Percentiles rank a stretch among this genome's conserved stretches.
Conservation (phyloP, 1,140 invertebrate genomes). For the Trichomalopsis sarcophagae region DNA sequence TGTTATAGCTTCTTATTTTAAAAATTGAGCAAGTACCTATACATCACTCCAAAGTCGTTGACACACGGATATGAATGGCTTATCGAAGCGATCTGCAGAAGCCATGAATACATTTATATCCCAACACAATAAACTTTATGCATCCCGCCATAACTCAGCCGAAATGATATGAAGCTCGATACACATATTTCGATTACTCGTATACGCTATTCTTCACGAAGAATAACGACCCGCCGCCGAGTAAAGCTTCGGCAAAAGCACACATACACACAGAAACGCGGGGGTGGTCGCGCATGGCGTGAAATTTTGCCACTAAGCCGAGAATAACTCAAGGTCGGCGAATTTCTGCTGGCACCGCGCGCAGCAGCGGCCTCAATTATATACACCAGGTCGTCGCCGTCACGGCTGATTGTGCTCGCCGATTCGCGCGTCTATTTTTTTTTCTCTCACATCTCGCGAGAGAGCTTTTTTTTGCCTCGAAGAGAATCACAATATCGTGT, state of each 20-base stretch:
- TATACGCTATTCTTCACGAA: neutral
- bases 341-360: neutral
- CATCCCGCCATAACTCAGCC: neutral
- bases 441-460: neutral
- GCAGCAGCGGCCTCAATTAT: neutral
- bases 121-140: neutral
- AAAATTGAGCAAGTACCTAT: too few relatives aligned
- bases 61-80: too few relatives aligned
- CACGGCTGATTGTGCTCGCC: neutral
- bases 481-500: too few relatives aligned
- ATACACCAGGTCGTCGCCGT: neutral
- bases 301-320: conserved; percentile 3
- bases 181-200: neutral
- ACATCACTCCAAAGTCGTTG: too few relatives aligned
- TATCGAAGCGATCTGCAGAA: too few relatives aligned
- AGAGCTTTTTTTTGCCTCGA: neutral
- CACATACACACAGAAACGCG: too few relatives aligned
- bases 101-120: too few relatives aligned
- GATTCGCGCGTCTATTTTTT: neutral
- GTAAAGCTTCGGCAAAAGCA: too few relatives aligned
- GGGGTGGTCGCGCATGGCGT: neutral
- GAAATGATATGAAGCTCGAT: neutral
- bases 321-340: neutral
- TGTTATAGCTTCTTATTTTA: too few relatives aligned
- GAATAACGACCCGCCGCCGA: too few relatives aligned